Conservation (phyloP, 2,888 invertebrate species). For the Synanthedon tipuliformis region DNA sequence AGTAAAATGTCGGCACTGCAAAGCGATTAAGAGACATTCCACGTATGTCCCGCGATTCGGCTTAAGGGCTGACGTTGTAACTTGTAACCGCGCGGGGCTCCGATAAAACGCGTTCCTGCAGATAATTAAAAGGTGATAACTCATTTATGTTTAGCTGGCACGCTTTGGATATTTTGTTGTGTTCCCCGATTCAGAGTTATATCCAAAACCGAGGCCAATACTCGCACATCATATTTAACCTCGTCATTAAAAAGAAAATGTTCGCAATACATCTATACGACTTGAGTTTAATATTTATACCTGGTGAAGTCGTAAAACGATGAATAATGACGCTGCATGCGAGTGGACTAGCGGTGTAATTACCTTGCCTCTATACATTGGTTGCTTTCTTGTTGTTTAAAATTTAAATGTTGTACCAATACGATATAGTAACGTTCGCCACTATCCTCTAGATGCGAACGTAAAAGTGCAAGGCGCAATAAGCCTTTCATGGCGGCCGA, state of each 20-base stretch:
- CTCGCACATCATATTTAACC: slow-evolving; percentile 62
- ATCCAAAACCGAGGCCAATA: slow-evolving; percentile 43
- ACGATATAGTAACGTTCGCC: slow-evolving; percentile 43
- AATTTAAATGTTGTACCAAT: slow-evolving; percentile 45
- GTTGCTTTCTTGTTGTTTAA: slow-evolving; percentile 60
- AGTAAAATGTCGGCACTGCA: slow-evolving; percentile 65
- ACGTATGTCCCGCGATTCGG: slow-evolving; percentile 18
- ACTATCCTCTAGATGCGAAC: slow-evolving; percentile 32
- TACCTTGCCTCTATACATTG: slow-evolving; percentile 60
- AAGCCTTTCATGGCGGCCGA: slow-evolving; percentile 23
- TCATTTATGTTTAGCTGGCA: slow-evolving; percentile 35
- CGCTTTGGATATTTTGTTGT: slow-evolving; percentile 46
- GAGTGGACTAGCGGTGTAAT: slow-evolving; percentile 67
- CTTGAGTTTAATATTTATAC: slow-evolving; percentile 69
- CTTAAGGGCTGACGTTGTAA: slow-evolving; percentile 21
- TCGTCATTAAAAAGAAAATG: slow-evolving; percentile 68
- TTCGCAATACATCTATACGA: slow-evolving; percentile 68
- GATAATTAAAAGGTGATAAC: slow-evolving; percentile 59
- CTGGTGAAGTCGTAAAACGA: slow-evolving; percentile 68
- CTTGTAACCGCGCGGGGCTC: slow-evolving; percentile 26
- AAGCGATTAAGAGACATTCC: slow-evolving; percentile 64
- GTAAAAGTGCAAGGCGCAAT: slow-evolving; percentile 43
- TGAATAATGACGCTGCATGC: slow-evolving; percentile 67
- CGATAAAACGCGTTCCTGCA: slow-evolving; percentile 50
- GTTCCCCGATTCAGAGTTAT: slow-evolving; percentile 33